These are phyloP conservation scores for Vireo altiloquus DNA, from an alignment of 2,113 vertebrate genomes.

Conservation along the genomic window DNA sequence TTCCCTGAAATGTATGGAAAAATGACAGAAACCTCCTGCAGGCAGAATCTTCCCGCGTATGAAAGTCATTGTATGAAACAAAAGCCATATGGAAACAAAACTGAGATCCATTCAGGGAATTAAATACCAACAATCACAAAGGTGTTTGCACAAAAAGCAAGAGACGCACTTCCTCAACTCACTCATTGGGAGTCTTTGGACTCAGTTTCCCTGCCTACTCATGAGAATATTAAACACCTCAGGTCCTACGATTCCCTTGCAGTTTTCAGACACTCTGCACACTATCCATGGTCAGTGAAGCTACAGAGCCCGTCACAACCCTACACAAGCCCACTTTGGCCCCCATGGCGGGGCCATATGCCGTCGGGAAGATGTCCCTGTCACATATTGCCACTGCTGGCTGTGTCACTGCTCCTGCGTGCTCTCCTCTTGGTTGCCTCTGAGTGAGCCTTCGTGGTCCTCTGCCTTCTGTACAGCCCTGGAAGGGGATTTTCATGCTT, in stretches of 20 bases:
- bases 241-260: fast-evolving
- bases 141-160: fast-evolving
- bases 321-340: no score
- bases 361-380: no score
- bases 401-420: fast-evolving
- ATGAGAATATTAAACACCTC: neutral
- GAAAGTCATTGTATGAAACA: neutral
- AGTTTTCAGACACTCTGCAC: neutral
- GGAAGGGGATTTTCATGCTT: neutral
- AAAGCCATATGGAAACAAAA: neutral
- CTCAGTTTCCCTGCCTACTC: neutral
- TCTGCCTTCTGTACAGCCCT: neutral
- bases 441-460: fast-evolving
- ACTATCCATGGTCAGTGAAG: fast-evolving
- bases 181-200: neutral
- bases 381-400: fast-evolving
- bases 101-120: neutral
- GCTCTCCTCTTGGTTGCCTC: no score
- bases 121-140: neutral
- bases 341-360: fast-evolving
- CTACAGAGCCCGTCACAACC: fast-evolving
- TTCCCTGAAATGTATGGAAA: neutral
- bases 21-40: neutral
- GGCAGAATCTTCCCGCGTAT: neutral
- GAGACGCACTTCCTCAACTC: neutral